Evolutionary conservation across 2,888 invertebrate genomes (phyloP).

Genomic region (Eustalomyia histrio): DNA sequence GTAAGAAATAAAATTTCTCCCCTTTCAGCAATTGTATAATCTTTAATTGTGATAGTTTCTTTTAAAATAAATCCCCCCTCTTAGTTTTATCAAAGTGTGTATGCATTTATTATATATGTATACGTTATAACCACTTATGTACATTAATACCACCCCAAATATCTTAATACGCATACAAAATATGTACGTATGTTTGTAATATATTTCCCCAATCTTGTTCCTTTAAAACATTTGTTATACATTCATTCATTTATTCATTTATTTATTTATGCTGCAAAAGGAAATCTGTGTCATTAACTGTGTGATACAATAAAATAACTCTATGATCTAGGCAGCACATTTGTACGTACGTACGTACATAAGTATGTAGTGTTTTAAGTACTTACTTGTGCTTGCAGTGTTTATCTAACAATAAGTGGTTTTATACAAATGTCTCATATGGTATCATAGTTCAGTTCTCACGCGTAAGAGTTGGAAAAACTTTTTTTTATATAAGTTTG

Average conservation of each 20-base stretch:
- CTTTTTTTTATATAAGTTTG: slow-evolving; percentile 18
- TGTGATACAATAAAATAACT: slow-evolving; percentile 41
- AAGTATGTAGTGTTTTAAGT: slow-evolving; percentile 12
- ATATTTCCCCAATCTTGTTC: not conserved
- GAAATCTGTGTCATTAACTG: slow-evolving; percentile 61
- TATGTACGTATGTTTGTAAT: not conserved
- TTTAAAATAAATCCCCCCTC: slow-evolving; percentile 13
- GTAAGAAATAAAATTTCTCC: slow-evolving; percentile 19
- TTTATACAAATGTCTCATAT: slow-evolving; percentile 56
- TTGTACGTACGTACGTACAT: not conserved
- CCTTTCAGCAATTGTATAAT: slow-evolving; percentile 6
- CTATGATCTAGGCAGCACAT: not conserved
- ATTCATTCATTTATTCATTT: slow-evolving; percentile 43
- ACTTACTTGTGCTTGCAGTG: slow-evolving; percentile 25
- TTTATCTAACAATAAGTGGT: slow-evolving; percentile 55
- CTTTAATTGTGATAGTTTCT: slow-evolving; percentile 11
- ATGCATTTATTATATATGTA: not conserved
- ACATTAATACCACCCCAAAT: not conserved
- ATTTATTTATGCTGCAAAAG: slow-evolving; percentile 14
- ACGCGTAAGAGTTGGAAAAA: slow-evolving; percentile 58
- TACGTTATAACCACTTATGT: too few relatives aligned
- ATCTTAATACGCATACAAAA: not conserved
- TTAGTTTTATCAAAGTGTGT: not conserved
- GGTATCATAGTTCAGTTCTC: slow-evolving; percentile 60
- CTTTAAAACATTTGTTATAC: slow-evolving; percentile 26